These are phyloP conservation scores for Syngnathus typhle DNA, from an alignment of 2,113 vertebrate species.

Conservation along the genomic window DNA sequence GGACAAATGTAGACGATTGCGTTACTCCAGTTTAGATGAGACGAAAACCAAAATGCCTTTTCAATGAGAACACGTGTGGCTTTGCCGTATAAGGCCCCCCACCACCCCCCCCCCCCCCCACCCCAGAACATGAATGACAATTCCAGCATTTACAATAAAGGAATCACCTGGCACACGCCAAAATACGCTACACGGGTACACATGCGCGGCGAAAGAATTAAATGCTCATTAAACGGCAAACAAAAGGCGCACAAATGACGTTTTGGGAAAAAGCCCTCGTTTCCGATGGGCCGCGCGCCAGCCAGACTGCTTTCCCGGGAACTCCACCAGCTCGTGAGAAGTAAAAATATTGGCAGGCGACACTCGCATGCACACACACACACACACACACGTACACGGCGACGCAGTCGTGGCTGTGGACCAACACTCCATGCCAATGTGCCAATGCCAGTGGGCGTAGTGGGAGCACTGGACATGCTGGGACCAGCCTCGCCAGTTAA, in stretches of 20 bases:
- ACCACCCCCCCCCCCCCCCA: too few relatives aligned
- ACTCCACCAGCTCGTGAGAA: conserved; percentile 41
- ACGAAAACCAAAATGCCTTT: too few relatives aligned
- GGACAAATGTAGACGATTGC: not conserved
- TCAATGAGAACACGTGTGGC: not conserved
- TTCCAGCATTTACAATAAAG: not conserved
- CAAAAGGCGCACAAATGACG: conserved; percentile 24
- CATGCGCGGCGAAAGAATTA: conserved; percentile 22
- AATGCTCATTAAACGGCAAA: conserved; percentile 28
- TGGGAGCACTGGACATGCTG: conserved; percentile 54
- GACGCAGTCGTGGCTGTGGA: conserved; percentile 42
- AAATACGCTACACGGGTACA: not conserved
- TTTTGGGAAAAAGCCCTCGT: conserved; percentile 36
- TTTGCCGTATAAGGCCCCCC: not conserved
- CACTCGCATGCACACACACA: conserved; percentile 18
- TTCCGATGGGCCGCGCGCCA: conserved; percentile 43
- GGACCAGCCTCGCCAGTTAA: conserved; percentile 58
- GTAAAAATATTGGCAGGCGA: conserved; percentile 55
- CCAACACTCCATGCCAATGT: conserved; percentile 53
- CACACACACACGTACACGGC: conserved; percentile 8
- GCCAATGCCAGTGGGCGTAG: conserved; percentile 55
- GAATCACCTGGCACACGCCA: not conserved
- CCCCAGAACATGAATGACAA: not conserved
- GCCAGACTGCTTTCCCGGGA: conserved; percentile 45
- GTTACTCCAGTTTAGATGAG: too few relatives aligned